Conservation (phyloP, 2,888 invertebrate genomes). For the Crossocerus cetratus region DNA sequence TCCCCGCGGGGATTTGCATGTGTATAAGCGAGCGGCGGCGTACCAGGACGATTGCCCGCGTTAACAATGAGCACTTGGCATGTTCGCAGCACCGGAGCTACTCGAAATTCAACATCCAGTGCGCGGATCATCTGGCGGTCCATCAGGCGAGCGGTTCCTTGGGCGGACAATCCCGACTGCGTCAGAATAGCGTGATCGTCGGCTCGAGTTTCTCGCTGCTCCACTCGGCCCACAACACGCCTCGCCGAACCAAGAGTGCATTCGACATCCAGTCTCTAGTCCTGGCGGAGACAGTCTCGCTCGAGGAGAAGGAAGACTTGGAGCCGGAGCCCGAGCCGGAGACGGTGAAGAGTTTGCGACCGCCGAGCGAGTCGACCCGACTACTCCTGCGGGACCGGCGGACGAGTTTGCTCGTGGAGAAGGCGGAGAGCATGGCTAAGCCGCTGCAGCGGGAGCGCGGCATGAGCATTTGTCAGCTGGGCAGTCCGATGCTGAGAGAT, state of each 20-base stretch:
- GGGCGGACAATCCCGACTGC: conserved; percentile 76
- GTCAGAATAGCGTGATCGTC: conserved; percentile 93
- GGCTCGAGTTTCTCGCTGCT: conserved; percentile 83
- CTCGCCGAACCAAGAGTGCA: conserved; percentile 89
- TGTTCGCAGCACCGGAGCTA: conserved; percentile 74
- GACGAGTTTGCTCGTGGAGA: conserved; percentile 64
- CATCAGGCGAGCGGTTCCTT: conserved; percentile 72
- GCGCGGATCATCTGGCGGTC: conserved; percentile 78
- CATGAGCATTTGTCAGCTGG: conserved; percentile 65
- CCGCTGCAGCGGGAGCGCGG: conserved; percentile 64
- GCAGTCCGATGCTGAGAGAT: conserved; percentile 62
- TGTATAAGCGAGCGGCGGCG: neutral
- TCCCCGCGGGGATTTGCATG: no score
- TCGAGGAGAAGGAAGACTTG: conserved; percentile 8
- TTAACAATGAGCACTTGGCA: neutral
- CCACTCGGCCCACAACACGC: conserved; percentile 81
- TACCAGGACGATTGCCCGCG: neutral
- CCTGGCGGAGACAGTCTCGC: conserved; percentile 76
- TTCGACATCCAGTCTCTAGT: conserved; percentile 89
- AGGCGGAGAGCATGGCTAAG: conserved; percentile 63
- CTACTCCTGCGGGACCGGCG: conserved; percentile 63
- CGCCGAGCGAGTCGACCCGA: conserved; percentile 43
- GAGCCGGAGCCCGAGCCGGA: conserved; percentile 40
- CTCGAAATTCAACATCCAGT: conserved; percentile 84
- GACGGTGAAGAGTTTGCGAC: conserved; percentile 34